Evolutionary conservation across 1,140 invertebrate genomes (phyloP), one percentile per base, ranked within the genome.

Genomic region (Scaptomyza graminum): DNA sequence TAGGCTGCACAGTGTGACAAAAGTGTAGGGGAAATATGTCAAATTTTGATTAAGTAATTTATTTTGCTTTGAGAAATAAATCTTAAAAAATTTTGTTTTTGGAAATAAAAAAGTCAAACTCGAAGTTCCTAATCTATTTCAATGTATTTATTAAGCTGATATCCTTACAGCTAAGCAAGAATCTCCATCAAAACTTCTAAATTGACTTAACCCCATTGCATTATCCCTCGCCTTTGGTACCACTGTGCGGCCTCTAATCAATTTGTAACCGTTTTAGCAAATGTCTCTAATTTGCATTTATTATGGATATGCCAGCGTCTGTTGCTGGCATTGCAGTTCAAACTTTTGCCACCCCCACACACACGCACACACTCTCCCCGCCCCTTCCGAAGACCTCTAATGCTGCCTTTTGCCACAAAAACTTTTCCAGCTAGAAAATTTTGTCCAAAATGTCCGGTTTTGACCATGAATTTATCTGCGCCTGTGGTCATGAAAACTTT

Each of bases 231-330:
- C 18, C 1, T 22, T 41, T 65, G n/a, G 46, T 16, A 0, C 65
- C 81, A 87, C 74, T 77, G 87, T 87, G 57, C 79, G 18, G 47
- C 39, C 71, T 69, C 71, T 90, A 90, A 88, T 90, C 85, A 90
- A 90, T 88, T 90, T 90, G 73, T 77, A 70, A 65, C 74, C 70
- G 83, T 69, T 69, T 87, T 68, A 67, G 84, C 69, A 76, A 83
- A 90, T 88, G 84, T 76, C 69, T 78, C 89, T 83, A 77, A 90
- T 90, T 90, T 90, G 79, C 88, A 90, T 90, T 90, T 90, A 90
- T 90, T 88, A 89, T 90, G 81, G 85, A 90, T 90, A 71, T 77
- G 74, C 59, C 56, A 55, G 61, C 79, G 83, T 89, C 88, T 90
- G 88, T 54, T 74, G 55, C 49, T 90, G 88, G 77, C 88, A 90